Evolutionary conservation across 2,113 vertebrate genomes (phyloP).

Genomic region (Bostrychus sinensis): DNA sequence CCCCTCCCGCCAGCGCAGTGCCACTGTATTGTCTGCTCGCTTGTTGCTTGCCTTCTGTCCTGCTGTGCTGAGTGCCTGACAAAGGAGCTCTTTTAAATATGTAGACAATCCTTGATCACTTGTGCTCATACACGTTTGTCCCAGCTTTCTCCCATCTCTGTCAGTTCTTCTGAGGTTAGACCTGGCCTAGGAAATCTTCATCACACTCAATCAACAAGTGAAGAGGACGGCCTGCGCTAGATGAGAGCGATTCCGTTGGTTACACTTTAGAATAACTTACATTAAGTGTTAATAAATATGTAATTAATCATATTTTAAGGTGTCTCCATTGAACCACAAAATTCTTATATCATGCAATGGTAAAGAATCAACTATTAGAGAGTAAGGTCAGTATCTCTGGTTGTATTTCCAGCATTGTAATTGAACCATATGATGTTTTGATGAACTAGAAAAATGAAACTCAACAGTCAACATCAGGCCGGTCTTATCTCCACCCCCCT

Average conservation of each 20-base stretch:
- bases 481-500: conserved; percentile 28
- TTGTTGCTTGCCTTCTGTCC: conserved; percentile 84
- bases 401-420: too few relatives aligned
- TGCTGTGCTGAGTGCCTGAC: conserved; percentile 70
- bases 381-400: too few relatives aligned
- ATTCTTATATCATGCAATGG: too few relatives aligned
- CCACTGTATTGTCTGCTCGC: conserved; percentile 81
- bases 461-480: conserved; percentile 64
- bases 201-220: conserved; percentile 69
- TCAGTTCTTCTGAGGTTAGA: conserved; percentile 50
- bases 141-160: conserved; percentile 43
- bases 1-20: conserved; percentile 66
- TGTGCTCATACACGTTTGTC: conserved; percentile 27
- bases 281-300: neutral
- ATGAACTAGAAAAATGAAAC: conserved; percentile 17
- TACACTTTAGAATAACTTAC: neutral
- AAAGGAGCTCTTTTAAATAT: conserved; percentile 79
- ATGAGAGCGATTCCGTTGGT: neutral
- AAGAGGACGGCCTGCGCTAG: neutral
- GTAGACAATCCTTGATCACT: conserved; percentile 72
- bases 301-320: too few relatives aligned
- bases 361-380: too few relatives aligned
- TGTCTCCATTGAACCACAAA: too few relatives aligned
- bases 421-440: neutral
- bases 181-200: conserved; percentile 57